Evolutionary conservation across 2,888 invertebrate genomes (phyloP).

Genomic region (Homarus gammarus): DNA sequence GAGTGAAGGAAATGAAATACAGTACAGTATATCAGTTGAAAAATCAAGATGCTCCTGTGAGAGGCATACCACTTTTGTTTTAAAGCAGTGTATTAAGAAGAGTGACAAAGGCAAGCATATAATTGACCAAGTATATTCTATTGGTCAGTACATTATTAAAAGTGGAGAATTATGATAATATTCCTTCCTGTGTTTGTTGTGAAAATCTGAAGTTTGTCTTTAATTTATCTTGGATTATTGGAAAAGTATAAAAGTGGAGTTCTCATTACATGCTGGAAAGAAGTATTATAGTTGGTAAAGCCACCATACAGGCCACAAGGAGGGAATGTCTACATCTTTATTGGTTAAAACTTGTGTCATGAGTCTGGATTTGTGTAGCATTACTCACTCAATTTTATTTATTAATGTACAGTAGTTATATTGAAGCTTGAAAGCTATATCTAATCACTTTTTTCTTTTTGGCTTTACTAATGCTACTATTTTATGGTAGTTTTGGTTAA

Average conservation of each 20-base stretch:
- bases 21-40: background rate
- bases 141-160: background rate
- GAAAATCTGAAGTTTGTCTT: background rate
- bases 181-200: background rate
- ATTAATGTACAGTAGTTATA: conserved; percentile 69
- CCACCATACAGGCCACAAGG: background rate
- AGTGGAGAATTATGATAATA: conserved; percentile 3
- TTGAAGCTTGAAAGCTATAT: conserved; percentile 50
- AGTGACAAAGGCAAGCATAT: background rate
- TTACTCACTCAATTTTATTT: conserved; percentile 66
- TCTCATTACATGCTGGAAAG: background rate
- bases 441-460: conserved; percentile 44
- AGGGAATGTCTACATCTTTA: background rate
- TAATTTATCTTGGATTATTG: background rate
- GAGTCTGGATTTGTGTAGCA: conserved; percentile 59
- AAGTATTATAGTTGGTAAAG: background rate
- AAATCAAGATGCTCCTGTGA: background rate
- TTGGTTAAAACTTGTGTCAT: conserved; percentile 35
- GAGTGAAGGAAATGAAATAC: background rate
- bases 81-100: conserved; percentile 3
- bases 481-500: conserved; percentile 35
- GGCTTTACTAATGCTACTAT: conserved; percentile 63
- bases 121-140: background rate
- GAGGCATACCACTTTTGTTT: background rate
- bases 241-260: background rate